Base-by-base conservation (phyloP, 2,797 vertebrate species). In the Hypotaenidia okinawae region DNA sequence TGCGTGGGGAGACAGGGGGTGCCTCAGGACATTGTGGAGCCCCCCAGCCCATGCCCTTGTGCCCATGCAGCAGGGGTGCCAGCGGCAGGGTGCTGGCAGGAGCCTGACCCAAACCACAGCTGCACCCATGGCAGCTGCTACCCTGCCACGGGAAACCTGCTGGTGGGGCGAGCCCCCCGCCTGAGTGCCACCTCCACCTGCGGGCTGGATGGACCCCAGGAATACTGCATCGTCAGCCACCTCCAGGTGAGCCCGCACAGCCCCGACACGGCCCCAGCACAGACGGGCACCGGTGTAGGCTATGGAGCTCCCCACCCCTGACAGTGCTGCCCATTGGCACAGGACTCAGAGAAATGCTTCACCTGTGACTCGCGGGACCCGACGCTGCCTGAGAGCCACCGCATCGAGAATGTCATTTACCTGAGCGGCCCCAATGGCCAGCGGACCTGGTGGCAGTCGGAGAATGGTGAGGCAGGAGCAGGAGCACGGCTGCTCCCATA, bases 311-410 rank as follows among this genome's bases (percentile, higher is more conserved):
- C 59, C 32, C 3, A 1, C 28, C 32, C 69, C 54, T 75, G 70
- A 30, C 1, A 9, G 24, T 75, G 66, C 13, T 15, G 1, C 18
- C 87, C 10, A 25, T 13, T 2, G 79, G 14, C 14, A 41, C 95
- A 99, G 98, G 98, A 98, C 84, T 98, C 98, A 0, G 97, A 99
- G 94, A 99, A 99, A 84, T 99, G 99, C 95, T 99, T 98, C 58
- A 97, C 94, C 51, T 99, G 98, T 32, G 97, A 99, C 96, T 99
- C 98, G 2, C 94, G 66, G 58, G 96, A 93, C 37, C 97, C 89
- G 0, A 97, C 98, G 35, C 66, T 98, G 89, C 97, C 96, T 5
- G 97, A 97, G 95, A 98, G 98, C 97, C 98, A 99, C 95, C 97
- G 95, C 25, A 98, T 99, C 4, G 97, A 99, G 89, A 99, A 99